Evolutionary conservation across 2,888 invertebrate species (phyloP), one percentile per base, ranked within the genome.

Genomic region (Exephanes ischioxanthus): DNA sequence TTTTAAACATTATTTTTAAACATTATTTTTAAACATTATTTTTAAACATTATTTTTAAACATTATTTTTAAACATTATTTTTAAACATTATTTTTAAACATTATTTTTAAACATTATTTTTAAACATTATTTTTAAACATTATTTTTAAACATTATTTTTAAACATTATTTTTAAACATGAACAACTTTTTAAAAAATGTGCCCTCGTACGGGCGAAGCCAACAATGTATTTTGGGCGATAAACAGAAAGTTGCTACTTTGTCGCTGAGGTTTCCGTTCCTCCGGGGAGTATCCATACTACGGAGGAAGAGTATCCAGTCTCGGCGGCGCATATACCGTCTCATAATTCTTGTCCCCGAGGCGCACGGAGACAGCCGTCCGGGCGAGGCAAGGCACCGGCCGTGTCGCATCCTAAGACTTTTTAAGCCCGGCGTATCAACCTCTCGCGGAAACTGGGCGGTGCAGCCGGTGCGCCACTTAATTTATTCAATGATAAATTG

Each of bases 401-500:
- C 53, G 66, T 77, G 37, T 67, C 67, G 67, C 77, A 33, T 33
- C 77, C 53, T 45, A 26, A 67, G 77, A 67, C 67, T 76, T 76
- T 77, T 67, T 37, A 66, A 77, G 77, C 53, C 53, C 37, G 53
- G 61, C 37, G 66, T 67, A 67, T 77, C 77, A 77, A 77, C 53
- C 77, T 51, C 66, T 53, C 67, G 67, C 53, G 77, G 67, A 41
- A 53, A 48, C 61, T 30, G 63, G 19, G 22, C 33, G 22, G 66
- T 19, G 19, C 66, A 53, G 66, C 41, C 67, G 67, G 66, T 55
- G 53, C 66, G 67, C 67, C 53, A 67, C 53, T 77, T 77, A 67
- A 77, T 77, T 77, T 77, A 77, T 77, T 77, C 77, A 77, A 77
- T 77, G 67, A 67, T 77, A 37, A 77, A 77, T 77, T 67, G 37